These are phyloP conservation scores for Picathartes gymnocephalus DNA, from an alignment of 2,113 vertebrate species.

Conservation along the genomic window DNA sequence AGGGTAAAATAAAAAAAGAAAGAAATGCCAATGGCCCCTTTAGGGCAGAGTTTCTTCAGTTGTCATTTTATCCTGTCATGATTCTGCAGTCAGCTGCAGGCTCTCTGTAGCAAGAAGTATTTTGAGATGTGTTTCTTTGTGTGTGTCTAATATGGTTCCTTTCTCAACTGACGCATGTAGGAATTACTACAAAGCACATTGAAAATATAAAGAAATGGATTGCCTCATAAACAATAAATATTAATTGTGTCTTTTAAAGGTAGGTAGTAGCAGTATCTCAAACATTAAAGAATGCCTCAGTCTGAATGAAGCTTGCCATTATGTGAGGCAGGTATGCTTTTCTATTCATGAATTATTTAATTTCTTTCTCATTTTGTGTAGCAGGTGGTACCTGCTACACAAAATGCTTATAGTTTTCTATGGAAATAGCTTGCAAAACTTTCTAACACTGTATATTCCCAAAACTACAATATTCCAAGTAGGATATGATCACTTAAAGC, in stretches of 20 bases:
- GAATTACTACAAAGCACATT: neutral
- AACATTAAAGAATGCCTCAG: neutral
- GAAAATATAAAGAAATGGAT: neutral
- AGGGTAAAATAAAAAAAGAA: neutral
- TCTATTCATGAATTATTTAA: neutral
- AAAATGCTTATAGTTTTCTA: neutral
- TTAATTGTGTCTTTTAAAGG: neutral
- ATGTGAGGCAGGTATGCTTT: neutral
- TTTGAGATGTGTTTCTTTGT: neutral
- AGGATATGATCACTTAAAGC: neutral
- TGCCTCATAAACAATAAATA: neutral
- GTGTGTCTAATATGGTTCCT: neutral
- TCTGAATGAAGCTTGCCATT: neutral
- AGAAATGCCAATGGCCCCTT: neutral
- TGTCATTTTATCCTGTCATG: neutral
- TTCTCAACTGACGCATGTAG: neutral
- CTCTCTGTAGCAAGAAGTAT: neutral
- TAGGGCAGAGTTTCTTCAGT: neutral
- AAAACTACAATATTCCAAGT: neutral
- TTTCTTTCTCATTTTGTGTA: neutral
- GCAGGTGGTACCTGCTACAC: neutral
- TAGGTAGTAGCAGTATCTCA: neutral
- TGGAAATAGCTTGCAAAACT: neutral
- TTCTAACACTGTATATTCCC: neutral
- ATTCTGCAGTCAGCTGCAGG: neutral